Base-by-base conservation (phyloP, 2,113 vertebrate species). In the Shinisaurus crocodilurus region DNA sequence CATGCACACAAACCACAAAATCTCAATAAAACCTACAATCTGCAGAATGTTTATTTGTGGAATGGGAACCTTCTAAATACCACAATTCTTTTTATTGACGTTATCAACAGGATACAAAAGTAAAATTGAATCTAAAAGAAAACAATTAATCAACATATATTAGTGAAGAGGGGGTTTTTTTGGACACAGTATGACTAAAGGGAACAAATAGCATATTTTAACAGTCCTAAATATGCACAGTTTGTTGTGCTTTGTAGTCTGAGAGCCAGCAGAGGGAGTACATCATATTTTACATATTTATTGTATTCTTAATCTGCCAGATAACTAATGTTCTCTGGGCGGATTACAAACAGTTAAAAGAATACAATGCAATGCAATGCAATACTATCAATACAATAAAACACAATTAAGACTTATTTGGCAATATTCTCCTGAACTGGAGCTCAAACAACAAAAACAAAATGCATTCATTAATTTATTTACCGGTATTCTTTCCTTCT, bases 191-290 rank as follows among this genome's bases (percentile, higher is more conserved):
- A 80, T 80, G 27, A 80, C 29, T 12, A 4, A 3, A 8, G 13
- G 43, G 29, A 15, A 45, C 7, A 18, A 48, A 34, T 5, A 50
- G 45, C 45, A 32, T 32, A 5, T 3, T 43, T 20, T 85, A 34
- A n/a, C 37, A 15, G 32, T 27, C 81, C 34, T 10, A 37, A 37
- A 82, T 5, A 25, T 34, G 18, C 81, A 82, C 7, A 3, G 3
- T 0, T 29, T 34, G 10, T 63, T 67, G 57, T 65, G 72, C 10
- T 34, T 34, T 65, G 32, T 43, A 34, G 13, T 23, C 3, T 40
- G 12, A 34, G 25, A 65, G 4, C 74, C 86, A 77, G 86, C 72
- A 87, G 86, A 87, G 86, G 86, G 86, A 10, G 86, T 27, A n/a
- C 23, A 20, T 16, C 27, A 43, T 37, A 15, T n/a, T 34, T 18